Evolutionary conservation across 2,888 invertebrate species (phyloP).

Genomic region (Eulithis prunata): DNA sequence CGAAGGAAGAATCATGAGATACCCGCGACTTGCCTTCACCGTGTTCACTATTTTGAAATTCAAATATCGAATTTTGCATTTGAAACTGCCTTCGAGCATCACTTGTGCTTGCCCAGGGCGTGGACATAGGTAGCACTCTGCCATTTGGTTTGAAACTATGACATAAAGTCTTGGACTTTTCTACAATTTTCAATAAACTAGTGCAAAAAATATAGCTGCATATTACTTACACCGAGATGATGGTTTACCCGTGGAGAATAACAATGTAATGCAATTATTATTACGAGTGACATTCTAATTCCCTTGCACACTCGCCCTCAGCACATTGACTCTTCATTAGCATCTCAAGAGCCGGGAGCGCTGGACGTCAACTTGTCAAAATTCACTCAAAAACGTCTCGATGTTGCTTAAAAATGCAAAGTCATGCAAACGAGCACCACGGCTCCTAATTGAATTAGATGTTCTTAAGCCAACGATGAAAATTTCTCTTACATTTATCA

Average conservation of each 20-base stretch:
- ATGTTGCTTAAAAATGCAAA: slow-evolving; percentile 80
- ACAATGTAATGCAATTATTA: no score
- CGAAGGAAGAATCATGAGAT: slow-evolving; percentile 68
- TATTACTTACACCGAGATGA: background rate
- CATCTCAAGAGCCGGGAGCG: slow-evolving; percentile 47
- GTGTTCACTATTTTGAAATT: slow-evolving; percentile 77
- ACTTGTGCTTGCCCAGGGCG: slow-evolving; percentile 54
- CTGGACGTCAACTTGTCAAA: slow-evolving; percentile 70
- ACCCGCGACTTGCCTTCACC: slow-evolving; percentile 59
- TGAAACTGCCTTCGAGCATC: slow-evolving; percentile 69
- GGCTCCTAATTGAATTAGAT: slow-evolving; percentile 77
- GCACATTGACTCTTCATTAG: slow-evolving; percentile 48
- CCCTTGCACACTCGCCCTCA: slow-evolving; percentile 41
- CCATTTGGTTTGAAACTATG: slow-evolving; percentile 51
- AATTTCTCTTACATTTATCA: slow-evolving; percentile 65
- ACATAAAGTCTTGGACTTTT: slow-evolving; percentile 1
- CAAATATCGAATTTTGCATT: slow-evolving; percentile 81
- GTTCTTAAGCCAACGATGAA: slow-evolving; percentile 71
- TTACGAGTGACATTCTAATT: slow-evolving; percentile 48
- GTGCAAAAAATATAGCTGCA: background rate
- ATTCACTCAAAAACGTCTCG: slow-evolving; percentile 65
- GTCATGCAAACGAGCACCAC: slow-evolving; percentile 80
- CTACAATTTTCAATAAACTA: slow-evolving; percentile 8
- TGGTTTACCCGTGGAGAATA: no score
- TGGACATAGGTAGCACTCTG: slow-evolving; percentile 56